Percentiles rank a stretch among this genome's conserved stretches.
These are phyloP conservation scores for Silurus aristotelis DNA, from an alignment of 2,797 vertebrate genomes.

Conservation along the genomic window DNA sequence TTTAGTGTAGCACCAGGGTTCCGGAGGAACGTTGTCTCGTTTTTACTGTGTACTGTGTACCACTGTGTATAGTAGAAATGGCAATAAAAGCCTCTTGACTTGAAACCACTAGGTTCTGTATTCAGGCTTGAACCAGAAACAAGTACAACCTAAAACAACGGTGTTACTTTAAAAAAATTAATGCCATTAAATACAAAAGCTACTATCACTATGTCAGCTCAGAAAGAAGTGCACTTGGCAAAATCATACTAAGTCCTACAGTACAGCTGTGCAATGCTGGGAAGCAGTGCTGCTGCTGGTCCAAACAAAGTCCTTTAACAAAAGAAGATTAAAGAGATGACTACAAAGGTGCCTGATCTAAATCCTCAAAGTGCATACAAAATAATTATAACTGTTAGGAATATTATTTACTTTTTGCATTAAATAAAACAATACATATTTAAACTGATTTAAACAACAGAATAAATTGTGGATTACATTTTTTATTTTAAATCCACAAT, in stretches of 20 bases:
- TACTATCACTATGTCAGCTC: neutral
- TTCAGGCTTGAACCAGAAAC: neutral
- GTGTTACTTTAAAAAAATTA: neutral
- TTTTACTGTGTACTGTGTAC: too few relatives aligned
- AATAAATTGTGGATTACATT: neutral
- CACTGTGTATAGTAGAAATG: too few relatives aligned
- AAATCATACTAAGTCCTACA: neutral
- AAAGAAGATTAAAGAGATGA: conserved; percentile 75
- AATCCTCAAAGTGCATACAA: conserved; percentile 5
- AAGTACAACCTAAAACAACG: neutral
- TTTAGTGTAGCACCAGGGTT: neutral
- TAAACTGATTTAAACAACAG: neutral
- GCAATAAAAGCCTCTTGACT: neutral
- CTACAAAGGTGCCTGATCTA: conserved; percentile 65
- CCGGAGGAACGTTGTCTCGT: too few relatives aligned
- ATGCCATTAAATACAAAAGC: neutral
- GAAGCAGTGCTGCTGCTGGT: neutral
- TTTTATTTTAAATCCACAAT: neutral
- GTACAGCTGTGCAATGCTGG: neutral
- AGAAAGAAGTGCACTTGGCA: neutral
- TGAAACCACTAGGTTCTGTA: neutral
- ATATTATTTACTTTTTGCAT: neutral
- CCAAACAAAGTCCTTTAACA: neutral
- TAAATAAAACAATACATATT: neutral
- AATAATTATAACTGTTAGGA: neutral